Base-by-base conservation (phyloP, 2,797 vertebrate genomes). In the Onychomys leucogaster region DNA sequence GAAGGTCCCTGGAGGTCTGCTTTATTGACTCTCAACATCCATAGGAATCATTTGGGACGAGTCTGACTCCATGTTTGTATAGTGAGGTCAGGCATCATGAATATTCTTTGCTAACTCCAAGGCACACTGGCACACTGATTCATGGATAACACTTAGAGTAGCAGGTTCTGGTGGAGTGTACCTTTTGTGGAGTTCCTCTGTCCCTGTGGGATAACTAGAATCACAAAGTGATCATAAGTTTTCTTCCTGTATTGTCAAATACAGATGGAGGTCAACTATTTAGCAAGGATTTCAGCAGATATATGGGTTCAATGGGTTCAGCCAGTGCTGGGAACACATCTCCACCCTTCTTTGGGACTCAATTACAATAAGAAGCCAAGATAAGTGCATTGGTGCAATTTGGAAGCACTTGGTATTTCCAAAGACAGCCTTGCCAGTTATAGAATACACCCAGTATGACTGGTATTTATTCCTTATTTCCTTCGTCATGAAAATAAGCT, bases 371-470 rank as follows among this genome's bases (percentile, higher is more conserved):
- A 92, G 49, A 46, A 71, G 34, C 82, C 78, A 75, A 83, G 32
- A 57, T 67, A n/a, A 49, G 49, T 65, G 27, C n/a, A 32, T 11
- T 14, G 17, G 10, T 55, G 49, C 78, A 43, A 73, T 43, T 43
- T n/a, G 81, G 55, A 57, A 91, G 12, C 21, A 49, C 43, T 49
- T 41, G 59, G 25, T 27, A 19, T 82, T 90, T 89, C 55, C 80
- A 82, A 85, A 92, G 61, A 73, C 13, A 46, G 59, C n/a, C 57
- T 85, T 84, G 85, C 27, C 89, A 63, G 41, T 84, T 65, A 73
- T 1, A 86, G 84, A 65, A 65, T 65, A 41, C 25, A 1, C 12
- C 49, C 34, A 63, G 2, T 41, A 27, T 25, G 27, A 76, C 43
- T 46, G 23, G 5, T 69, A 69, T 71, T 63, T 91, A 80, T 77